These are phyloP conservation scores for Anthopleura xanthogrammica DNA, from an alignment of 92 coral and sea anemone species.

Conservation along the genomic window DNA sequence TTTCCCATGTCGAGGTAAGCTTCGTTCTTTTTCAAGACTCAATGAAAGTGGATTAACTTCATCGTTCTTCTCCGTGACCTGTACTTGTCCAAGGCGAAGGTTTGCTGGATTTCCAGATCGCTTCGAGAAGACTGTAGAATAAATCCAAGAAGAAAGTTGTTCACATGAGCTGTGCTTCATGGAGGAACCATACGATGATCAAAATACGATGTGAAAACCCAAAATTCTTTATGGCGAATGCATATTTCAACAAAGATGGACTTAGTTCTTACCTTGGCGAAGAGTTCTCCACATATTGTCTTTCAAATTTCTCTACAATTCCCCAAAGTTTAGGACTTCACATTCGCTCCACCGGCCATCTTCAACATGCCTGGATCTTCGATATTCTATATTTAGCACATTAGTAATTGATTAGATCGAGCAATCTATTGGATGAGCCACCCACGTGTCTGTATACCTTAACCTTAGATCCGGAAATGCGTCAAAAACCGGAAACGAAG, in stretches of 20 bases:
- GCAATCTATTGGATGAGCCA: neutral
- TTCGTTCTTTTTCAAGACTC: conserved; percentile 27
- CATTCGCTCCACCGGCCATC: neutral
- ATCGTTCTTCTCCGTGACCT: conserved; percentile 77
- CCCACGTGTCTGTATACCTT: neutral
- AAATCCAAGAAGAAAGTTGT: neutral
- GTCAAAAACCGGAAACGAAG: neutral
- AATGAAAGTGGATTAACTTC: conserved; percentile 32
- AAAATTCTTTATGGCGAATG: neutral
- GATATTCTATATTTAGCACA: neutral
- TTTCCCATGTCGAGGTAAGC: conserved; percentile 29
- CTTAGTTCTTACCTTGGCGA: conserved; percentile 9
- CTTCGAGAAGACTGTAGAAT: conserved; percentile 24
- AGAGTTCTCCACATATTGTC: conserved; percentile 26
- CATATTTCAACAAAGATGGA: neutral
- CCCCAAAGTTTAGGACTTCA: neutral
- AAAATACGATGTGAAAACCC: neutral
- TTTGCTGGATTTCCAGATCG: conserved; percentile 23
- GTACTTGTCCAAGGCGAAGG: conserved; percentile 81
- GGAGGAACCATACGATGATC: neutral
- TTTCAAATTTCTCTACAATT: neutral
- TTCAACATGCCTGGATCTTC: neutral
- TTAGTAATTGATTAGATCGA: conserved; percentile 10
- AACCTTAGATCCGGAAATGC: conserved; percentile 3
- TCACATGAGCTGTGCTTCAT: no score